phyloP scores from a whole-genome alignment of 2,888 invertebrate genomes.

The Acanthosepion pharaonis region DNA sequence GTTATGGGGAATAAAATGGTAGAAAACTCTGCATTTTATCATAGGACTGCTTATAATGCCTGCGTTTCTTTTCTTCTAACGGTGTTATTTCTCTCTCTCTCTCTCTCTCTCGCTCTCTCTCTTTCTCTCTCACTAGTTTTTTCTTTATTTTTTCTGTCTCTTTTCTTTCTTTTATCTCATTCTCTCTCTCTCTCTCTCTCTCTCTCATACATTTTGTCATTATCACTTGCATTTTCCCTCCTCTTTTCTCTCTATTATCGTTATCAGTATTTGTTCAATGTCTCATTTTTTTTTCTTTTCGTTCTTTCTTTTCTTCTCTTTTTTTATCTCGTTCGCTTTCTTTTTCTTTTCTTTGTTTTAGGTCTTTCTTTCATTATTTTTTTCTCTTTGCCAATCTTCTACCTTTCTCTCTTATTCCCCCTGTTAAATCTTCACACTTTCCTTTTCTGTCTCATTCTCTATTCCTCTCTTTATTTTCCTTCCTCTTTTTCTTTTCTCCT shows the following conservation, averaged over 20 bases:
- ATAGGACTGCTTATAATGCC: neutral
- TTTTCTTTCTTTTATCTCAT: neutral
- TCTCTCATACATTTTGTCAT: neutral
- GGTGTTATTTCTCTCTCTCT: neutral
- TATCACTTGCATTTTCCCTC: too few relatives aligned
- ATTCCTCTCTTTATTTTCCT: neutral
- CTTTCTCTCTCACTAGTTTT: neutral
- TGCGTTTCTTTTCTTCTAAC: too few relatives aligned
- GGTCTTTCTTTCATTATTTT: neutral
- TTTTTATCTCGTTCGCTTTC: neutral
- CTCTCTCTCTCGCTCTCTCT: neutral
- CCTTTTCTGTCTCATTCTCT: neutral
- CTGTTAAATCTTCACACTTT: neutral
- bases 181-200: neutral
- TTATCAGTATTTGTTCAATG: too few relatives aligned
- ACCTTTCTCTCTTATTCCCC: too few relatives aligned
- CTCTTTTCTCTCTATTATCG: too few relatives aligned
- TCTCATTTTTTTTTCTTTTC: too few relatives aligned
- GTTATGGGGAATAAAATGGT: neutral
- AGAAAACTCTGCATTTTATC: neutral
- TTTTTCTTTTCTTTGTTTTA: neutral
- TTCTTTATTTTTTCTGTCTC: neutral
- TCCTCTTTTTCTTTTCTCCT: neutral
- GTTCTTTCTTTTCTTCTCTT: neutral
- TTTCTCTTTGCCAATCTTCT: neutral